Conservation (phyloP, 2,113 vertebrate species). For the Myiozetetes cayanensis region DNA sequence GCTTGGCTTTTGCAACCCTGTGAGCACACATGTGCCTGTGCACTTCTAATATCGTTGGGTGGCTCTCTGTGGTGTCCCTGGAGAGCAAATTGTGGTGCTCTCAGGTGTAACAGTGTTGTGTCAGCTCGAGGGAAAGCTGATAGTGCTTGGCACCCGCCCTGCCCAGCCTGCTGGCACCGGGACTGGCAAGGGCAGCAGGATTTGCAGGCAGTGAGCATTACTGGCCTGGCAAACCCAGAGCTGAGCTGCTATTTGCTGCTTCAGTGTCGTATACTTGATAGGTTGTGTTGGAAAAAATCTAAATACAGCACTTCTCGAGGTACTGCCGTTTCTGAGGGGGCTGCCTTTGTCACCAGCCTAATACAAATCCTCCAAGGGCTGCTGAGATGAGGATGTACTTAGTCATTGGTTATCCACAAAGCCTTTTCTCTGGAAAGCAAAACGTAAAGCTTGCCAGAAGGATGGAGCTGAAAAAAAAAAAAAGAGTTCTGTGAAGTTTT, state of each 20-base stretch:
- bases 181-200: not conserved
- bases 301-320: not conserved
- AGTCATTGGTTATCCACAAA: not conserved
- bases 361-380: not conserved
- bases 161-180: not conserved
- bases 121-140: not conserved
- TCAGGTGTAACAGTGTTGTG: fast-evolving
- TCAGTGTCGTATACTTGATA: not conserved
- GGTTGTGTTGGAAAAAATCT: not conserved
- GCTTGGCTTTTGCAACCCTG: not conserved
- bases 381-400: not conserved
- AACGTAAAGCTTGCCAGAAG: not conserved
- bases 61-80: not conserved
- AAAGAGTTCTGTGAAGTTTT: not conserved
- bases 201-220: not conserved
- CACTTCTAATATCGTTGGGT: fast-evolving
- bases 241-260: not conserved
- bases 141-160: fast-evolving
- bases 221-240: not conserved
- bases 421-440: not conserved
- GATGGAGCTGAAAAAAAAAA: not conserved
- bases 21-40: fast-evolving
- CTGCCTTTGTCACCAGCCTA: not conserved
- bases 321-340: not conserved
- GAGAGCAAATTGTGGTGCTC: not conserved